These are phyloP conservation scores for Colinus virginianus DNA, from an alignment of 2,113 vertebrate species.

Conservation along the genomic window DNA sequence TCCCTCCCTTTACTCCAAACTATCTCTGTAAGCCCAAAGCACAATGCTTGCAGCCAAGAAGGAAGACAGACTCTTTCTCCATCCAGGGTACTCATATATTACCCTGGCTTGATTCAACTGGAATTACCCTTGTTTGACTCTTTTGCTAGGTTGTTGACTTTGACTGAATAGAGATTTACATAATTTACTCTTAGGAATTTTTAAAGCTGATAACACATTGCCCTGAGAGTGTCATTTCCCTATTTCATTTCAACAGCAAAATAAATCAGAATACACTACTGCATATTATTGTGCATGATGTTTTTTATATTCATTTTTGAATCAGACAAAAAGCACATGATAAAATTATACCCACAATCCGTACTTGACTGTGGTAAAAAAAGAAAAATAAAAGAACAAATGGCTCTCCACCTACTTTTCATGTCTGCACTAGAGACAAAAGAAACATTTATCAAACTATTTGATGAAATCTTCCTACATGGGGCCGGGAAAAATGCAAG, in stretches of 20 bases:
- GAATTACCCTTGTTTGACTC: constrained; percentile 47
- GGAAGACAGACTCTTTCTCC: background rate
- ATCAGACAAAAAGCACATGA: background rate
- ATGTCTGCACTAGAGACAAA: background rate
- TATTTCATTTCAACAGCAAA: constrained; percentile 27
- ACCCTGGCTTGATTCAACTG: constrained; percentile 3
- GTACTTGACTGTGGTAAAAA: background rate
- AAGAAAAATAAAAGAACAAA: background rate
- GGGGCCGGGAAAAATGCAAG: background rate
- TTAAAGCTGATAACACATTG: constrained; percentile 12
- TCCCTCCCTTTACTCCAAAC: background rate
- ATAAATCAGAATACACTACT: background rate
- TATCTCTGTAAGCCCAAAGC: background rate
- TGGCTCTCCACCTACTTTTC: background rate
- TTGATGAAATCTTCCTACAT: background rate
- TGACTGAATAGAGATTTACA: constrained; percentile 50
- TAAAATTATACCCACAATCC: background rate
- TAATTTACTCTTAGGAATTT: constrained; percentile 30
- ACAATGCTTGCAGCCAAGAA: background rate
- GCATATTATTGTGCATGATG: background rate
- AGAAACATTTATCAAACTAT: background rate
- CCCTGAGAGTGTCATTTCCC: constrained; percentile 4
- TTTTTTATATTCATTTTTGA: background rate
- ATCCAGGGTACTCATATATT: background rate
- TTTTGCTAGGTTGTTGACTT: constrained; percentile 53